Evolutionary conservation across 2,113 vertebrate species (phyloP).

Genomic region (Ctenodactylus gundi): DNA sequence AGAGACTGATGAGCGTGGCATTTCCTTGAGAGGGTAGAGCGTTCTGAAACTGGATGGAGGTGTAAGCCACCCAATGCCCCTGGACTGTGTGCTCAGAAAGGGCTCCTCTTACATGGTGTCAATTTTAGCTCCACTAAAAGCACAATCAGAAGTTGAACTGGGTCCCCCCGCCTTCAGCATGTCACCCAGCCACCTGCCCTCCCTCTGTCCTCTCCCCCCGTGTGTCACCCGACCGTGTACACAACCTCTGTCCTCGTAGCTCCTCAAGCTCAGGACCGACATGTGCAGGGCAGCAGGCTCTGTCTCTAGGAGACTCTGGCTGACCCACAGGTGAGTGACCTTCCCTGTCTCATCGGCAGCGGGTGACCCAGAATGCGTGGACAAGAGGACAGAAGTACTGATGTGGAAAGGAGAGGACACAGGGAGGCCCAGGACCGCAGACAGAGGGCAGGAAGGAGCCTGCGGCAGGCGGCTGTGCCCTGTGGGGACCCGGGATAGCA

Average conservation of each 20-base stretch:
- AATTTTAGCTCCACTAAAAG: not conserved
- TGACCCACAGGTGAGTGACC: accelerated
- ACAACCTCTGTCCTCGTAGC: too few species aligned
- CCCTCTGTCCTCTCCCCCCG: accelerated
- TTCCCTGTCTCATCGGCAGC: not conserved
- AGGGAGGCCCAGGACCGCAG: accelerated
- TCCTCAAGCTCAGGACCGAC: not conserved
- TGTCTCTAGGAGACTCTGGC: not conserved
- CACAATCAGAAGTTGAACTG: not conserved
- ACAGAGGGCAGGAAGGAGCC: not conserved
- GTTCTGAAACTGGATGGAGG: not conserved
- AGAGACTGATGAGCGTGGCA: accelerated
- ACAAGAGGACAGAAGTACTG: not conserved
- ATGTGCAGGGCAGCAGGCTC: too few species aligned
- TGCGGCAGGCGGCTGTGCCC: not conserved
- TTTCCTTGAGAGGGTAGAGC: not conserved
- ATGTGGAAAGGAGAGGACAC: not conserved
- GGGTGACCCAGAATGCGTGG: not conserved
- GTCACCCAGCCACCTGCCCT: not conserved
- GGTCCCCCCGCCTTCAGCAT: accelerated
- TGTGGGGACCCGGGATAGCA: not conserved
- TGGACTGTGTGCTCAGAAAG: not conserved
- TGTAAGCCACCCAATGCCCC: not conserved
- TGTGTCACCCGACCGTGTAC: too few species aligned
- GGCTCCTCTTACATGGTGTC: not conserved